Percentiles rank a stretch among this genome's conserved stretches.
phyloP scores from a whole-genome alignment of 2,797 vertebrate genomes.

The Malacoctenus gilli region DNA sequence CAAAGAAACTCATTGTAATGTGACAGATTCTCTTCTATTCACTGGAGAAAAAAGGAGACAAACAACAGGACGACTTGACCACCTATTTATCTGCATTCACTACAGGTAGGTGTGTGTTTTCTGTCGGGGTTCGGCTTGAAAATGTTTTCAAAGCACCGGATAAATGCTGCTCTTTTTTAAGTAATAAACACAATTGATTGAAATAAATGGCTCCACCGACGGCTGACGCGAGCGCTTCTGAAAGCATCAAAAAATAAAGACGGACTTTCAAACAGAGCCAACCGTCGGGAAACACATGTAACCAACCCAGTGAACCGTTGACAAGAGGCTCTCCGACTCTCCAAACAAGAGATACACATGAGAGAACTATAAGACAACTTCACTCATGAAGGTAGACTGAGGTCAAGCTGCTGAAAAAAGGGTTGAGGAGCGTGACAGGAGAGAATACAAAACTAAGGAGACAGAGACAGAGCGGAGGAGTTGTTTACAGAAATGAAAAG shows the following conservation, averaged over 20 bases:
- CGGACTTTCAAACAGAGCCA: neutral
- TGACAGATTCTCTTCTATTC: neutral
- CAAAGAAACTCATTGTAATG: neutral
- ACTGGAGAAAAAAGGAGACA: too few species aligned
- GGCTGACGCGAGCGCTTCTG: neutral
- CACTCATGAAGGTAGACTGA: conserved; percentile 20
- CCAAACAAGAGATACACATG: conserved; percentile 28
- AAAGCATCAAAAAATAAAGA: too few species aligned
- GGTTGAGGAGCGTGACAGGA: conserved; percentile 16
- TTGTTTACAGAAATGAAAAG: conserved; percentile 24
- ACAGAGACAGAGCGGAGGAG: neutral
- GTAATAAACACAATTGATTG: conserved; percentile 8
- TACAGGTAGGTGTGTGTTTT: neutral
- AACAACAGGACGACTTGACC: neutral
- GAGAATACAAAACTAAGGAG: neutral
- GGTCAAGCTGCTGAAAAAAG: conserved; percentile 24
- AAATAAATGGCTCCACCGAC: neutral
- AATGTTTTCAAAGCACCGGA: neutral
- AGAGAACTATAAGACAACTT: conserved; percentile 14
- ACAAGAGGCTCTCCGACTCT: conserved; percentile 7
- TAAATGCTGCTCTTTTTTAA: conserved; percentile 3
- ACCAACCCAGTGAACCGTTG: conserved; percentile 5
- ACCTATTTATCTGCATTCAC: conserved; percentile 18
- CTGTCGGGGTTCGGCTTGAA: conserved; percentile 7
- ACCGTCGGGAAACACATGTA: neutral